Base-by-base conservation (phyloP, 2,797 vertebrate species). In the Intellagama lesueurii region DNA sequence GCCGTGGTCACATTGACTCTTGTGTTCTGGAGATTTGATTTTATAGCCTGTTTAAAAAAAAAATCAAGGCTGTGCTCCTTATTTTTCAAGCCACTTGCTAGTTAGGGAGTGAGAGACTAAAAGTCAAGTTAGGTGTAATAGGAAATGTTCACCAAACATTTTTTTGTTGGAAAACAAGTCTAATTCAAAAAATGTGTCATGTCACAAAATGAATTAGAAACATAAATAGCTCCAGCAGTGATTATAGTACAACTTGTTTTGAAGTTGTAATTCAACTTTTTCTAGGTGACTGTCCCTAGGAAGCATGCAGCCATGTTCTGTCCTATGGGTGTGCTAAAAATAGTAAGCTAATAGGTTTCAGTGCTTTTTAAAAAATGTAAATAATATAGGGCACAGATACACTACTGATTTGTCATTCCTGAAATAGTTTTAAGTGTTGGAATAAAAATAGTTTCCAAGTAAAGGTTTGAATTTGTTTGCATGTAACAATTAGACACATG, bases 181-280 rank as follows among this genome's bases (percentile, higher is more conserved):
- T 14, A 56, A 14, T 56, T 56, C 52, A 5, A 56, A 73, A 73
- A 73, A 1, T 35, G 32, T 5, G 52, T 56, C 47, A 19, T 35
- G 52, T 35, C 11, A 28, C 30, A 85, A 35, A 24, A 11, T 72
- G 70, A 70, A 32, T 72, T 84, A 68, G 69, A 24, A 14, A 30
- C 64, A 44, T 66, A 32, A 72, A 35, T 24, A 56, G 22, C 32
- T 73, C 32, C 2, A 73, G 8, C 7, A 26, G 68, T 22, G 30
- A 52, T 72, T 19, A 32, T 11, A n/a, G 30, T n/a, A 9, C 47
- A 52, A 56, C 52, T 64, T 64, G 22, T 35, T 56, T 56, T 32
- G 73, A 40, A 75, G 83, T 85, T 75, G 83, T 52, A 75, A 35
- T 75, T 56, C 52, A 73, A 84, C 28, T 73, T 35, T 9, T 82